Evolutionary conservation across 1,140 invertebrate genomes (phyloP), one percentile per base, ranked within the genome.

Genomic region (Aculops lycopersici): DNA sequence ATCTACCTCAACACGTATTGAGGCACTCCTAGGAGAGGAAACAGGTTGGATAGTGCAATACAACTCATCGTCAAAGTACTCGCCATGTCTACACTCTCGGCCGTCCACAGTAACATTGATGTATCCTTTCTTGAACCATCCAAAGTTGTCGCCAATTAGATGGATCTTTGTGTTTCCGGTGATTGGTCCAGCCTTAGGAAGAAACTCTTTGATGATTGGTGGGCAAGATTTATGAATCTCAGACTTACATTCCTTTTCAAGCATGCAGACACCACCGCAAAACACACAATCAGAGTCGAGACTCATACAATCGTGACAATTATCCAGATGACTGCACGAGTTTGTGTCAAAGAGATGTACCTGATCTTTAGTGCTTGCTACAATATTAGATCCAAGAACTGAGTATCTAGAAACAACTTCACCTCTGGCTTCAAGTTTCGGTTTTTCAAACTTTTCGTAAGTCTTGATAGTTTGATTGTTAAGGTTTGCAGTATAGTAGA

Each of bases 211-310:
- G 17, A 49, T 50, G 16, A 43, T 45, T 13, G 51, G 52, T 12
- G 40, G 19, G 43, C 50, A 49, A 14, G 43, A 37, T 41, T 48
- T 17, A 31, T 8, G 20, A 31, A 14, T 41, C 36, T 17, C 35
- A 14, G 35, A 13, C n/a, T n/a, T 36, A 24, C 52, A 54, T 41
- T 53, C 47, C n/a, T 45, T 41, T 12, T 41, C 17, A 19, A 39
- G 36, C 15, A 46, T 46, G 40, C 53, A 54, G n/a, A 48, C 35
- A 17, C 42, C 36, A 2, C 46, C 48, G 40, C 51, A 57, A 56
- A 56, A 59, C 18, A 53, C 55, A 46, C 57, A 58, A 1, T 43
- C 40, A 1, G 56, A 42, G 4, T 55, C 56, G 43, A 57, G 55
- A 2, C 38, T 45, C 5, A 57, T 40, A 45, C 56, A 59, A 2